These are phyloP conservation scores for Alcis repandata DNA, from an alignment of 2,888 invertebrate genomes.

Conservation along the genomic window DNA sequence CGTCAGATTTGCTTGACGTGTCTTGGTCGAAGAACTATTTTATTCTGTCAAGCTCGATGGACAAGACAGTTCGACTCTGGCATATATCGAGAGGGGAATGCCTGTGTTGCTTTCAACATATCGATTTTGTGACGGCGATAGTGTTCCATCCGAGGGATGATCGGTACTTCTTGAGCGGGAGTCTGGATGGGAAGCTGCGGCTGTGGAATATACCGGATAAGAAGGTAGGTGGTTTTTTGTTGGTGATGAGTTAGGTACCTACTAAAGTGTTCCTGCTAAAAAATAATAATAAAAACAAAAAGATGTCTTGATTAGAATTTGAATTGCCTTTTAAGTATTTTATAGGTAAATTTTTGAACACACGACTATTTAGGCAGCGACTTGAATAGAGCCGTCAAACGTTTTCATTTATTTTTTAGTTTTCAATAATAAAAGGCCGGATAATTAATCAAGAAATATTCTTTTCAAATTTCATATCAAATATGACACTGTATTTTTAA, in stretches of 20 bases:
- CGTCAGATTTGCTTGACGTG: slow-evolving; percentile 97
- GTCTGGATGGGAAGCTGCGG: slow-evolving; percentile 98
- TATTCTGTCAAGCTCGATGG: slow-evolving; percentile 98
- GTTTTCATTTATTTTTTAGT: too few species aligned
- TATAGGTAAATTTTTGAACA: too few species aligned
- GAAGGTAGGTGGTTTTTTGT: slow-evolving; percentile 84
- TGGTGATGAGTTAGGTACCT: not conserved
- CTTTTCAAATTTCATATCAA: too few species aligned
- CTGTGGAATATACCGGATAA: slow-evolving; percentile 99
- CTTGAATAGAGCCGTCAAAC: too few species aligned
- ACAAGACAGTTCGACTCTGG: slow-evolving; percentile 98
- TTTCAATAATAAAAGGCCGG: too few species aligned
- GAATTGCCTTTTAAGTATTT: too few species aligned
- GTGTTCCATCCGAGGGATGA: slow-evolving; percentile 98
- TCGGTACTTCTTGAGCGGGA: slow-evolving; percentile 97
- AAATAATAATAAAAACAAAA: too few species aligned
- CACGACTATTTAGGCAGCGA: too few species aligned
- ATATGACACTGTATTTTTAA: too few species aligned
- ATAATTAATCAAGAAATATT: too few species aligned
- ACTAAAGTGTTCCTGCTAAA: too few species aligned
- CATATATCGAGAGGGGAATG: slow-evolving; percentile 99
- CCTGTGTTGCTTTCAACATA: slow-evolving; percentile 99
- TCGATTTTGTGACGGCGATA: slow-evolving; percentile 99
- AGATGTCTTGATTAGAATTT: too few species aligned
- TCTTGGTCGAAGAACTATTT: slow-evolving; percentile 99